A percentile compares a stretch with the other conserved stretches of the same genome.
These are phyloP conservation scores for Diuraphis noxia DNA, from an alignment of 1,140 invertebrate species.

Conservation along the genomic window DNA sequence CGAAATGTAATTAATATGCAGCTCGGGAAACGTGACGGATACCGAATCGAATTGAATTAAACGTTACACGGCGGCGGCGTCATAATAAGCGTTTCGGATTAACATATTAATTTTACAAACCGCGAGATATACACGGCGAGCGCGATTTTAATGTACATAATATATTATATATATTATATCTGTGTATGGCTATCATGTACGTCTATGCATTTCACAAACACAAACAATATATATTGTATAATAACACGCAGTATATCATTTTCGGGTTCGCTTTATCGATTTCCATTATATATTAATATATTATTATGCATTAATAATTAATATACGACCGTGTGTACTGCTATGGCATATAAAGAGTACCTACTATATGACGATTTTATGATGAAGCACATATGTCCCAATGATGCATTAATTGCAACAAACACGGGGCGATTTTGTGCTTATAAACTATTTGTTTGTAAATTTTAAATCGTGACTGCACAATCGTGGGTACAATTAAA, in stretches of 20 bases:
- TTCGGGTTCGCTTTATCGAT: neutral
- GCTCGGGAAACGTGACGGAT: neutral
- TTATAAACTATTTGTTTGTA: neutral
- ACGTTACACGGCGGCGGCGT: neutral
- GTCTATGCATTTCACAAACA: neutral
- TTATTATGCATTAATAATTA: too few species aligned
- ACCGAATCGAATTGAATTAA: neutral
- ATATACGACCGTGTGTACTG: too few species aligned
- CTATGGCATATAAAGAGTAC: too few species aligned
- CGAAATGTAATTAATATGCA: neutral
- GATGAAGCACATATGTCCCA: too few species aligned
- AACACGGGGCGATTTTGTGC: too few species aligned
- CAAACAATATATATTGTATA: neutral
- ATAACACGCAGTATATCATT: neutral
- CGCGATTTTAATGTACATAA: neutral
- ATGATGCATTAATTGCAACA: too few species aligned
- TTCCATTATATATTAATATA: neutral
- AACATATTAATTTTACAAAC: neutral
- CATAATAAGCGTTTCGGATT: neutral
- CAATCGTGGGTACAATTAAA: too few species aligned
- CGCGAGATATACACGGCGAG: neutral
- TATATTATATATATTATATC: neutral
- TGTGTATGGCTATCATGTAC: neutral
- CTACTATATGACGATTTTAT: too few species aligned
- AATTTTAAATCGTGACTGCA: neutral